Conservation (phyloP, 2,888 invertebrate genomes). For the Lapara coniferarum region DNA sequence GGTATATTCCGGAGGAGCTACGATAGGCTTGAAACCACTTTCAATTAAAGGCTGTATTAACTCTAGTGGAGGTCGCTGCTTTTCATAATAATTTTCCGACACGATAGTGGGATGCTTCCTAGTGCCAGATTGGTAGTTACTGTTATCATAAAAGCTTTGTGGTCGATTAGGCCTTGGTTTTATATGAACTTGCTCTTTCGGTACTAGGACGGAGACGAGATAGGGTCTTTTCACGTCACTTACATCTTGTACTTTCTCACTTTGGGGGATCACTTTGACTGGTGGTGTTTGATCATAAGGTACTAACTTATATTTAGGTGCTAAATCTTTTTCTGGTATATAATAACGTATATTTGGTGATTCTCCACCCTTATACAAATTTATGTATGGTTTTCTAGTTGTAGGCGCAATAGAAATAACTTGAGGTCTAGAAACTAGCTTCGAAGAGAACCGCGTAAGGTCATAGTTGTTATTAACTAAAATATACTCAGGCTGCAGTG, state of each 20-base stretch:
- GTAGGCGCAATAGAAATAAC: conserved; percentile 39
- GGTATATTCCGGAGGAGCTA: conserved; percentile 46
- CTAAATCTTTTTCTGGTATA: conserved; percentile 63
- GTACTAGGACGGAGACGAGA: conserved; percentile 51
- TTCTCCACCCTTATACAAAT: conserved; percentile 59
- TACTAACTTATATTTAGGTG: conserved; percentile 73
- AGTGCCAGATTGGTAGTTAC: conserved; percentile 45
- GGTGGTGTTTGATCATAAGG: conserved; percentile 80
- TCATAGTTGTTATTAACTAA: conserved; percentile 53
- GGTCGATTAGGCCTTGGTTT: conserved; percentile 64
- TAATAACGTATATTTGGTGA: conserved; percentile 66
- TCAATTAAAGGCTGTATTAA: conserved; percentile 58
- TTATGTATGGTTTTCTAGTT: conserved; percentile 61
- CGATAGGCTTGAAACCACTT: conserved; percentile 72
- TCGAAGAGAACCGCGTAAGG: conserved; percentile 52
- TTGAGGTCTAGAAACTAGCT: conserved; percentile 46
- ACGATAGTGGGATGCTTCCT: conserved; percentile 62
- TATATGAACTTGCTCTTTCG: conserved; percentile 62
- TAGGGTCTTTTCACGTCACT: conserved; percentile 57
- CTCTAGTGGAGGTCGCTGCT: conserved; percentile 51
- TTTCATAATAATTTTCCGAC: conserved; percentile 74
- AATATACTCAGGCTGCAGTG: conserved; percentile 50
- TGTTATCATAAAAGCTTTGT: conserved; percentile 57
- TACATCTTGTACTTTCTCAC: conserved; percentile 50
- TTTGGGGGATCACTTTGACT: conserved; percentile 46